Percentiles rank a stretch among this genome's conserved stretches.
These are phyloP conservation scores for Aphodius granarius DNA, from an alignment of 2,888 invertebrate genomes.

Conservation along the genomic window DNA sequence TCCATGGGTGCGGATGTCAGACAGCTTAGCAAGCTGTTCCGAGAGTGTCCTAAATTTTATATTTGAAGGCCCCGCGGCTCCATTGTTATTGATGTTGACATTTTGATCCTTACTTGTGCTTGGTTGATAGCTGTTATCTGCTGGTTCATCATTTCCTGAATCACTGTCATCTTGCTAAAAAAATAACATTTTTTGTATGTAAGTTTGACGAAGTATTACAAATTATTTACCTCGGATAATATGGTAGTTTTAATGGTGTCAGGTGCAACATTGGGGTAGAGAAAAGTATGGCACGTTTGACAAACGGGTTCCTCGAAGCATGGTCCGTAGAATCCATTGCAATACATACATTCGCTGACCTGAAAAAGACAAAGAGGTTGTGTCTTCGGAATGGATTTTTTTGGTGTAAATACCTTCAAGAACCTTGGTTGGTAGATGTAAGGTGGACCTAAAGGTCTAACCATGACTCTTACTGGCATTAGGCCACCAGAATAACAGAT, in stretches of 20 bases:
- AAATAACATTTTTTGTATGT: background rate
- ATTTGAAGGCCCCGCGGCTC: constrained; percentile 28
- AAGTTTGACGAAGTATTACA: background rate
- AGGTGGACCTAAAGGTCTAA: background rate
- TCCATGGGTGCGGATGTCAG: constrained; percentile 30
- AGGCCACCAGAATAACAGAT: background rate
- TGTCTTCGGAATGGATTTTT: background rate
- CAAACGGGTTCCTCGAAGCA: constrained; percentile 91
- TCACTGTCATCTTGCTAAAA: constrained; percentile 73
- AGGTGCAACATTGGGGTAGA: constrained; percentile 73
- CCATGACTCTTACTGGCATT: background rate
- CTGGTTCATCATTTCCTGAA: constrained; percentile 93
- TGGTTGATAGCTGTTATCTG: constrained; percentile 58
- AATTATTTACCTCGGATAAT: constrained; percentile 51
- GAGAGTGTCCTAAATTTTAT: constrained; percentile 25
- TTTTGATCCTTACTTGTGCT: constrained; percentile 26
- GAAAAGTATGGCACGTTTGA: constrained; percentile 87
- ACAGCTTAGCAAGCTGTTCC: constrained; percentile 35
- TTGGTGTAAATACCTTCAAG: background rate
- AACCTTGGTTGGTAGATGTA: constrained; percentile 7
- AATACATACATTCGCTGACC: constrained; percentile 76
- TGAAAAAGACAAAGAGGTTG: constrained; percentile 48
- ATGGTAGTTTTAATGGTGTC: constrained; percentile 40
- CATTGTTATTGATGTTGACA: constrained; percentile 26
- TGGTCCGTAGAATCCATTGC: constrained; percentile 91